phyloP scores from a whole-genome alignment of 2,113 vertebrate genomes.

The Pygoscelis adeliae region DNA sequence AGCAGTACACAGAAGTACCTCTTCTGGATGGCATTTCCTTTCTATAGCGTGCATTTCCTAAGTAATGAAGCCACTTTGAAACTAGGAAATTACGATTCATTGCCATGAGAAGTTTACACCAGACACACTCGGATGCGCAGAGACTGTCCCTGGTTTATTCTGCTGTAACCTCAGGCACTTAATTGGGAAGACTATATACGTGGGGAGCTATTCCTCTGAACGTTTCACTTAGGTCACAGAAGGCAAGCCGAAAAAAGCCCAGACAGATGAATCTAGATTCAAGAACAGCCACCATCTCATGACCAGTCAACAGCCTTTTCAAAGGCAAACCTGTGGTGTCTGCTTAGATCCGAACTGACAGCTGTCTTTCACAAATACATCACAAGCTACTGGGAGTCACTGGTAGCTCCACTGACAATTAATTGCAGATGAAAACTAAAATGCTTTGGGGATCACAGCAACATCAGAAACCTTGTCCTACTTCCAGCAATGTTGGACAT shows the following conservation, averaged over 20 bases:
- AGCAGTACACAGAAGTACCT: not conserved
- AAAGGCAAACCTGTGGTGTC: not conserved
- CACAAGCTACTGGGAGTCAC: not conserved
- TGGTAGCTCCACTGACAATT: not conserved
- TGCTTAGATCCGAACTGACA: not conserved
- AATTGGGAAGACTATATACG: not conserved
- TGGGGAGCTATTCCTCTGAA: not conserved
- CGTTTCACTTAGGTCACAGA: not conserved
- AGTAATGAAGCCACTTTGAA: not conserved
- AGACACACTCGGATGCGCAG: not conserved
- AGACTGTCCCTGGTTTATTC: not conserved
- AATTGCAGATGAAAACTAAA: not conserved
- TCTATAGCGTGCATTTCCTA: not conserved
- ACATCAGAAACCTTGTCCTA: not conserved
- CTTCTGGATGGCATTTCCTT: not conserved
- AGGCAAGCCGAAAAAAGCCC: not conserved
- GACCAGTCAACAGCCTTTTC: not conserved
- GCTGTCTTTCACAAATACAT: not conserved
- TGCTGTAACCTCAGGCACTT: not conserved
- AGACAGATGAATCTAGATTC: not conserved
- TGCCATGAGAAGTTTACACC: not conserved
- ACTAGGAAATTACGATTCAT: not conserved
- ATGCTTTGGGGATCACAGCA: not conserved
- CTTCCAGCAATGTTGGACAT: not conserved
- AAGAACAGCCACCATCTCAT: not conserved